Conservation (phyloP, 2,888 invertebrate genomes). For the Eubasilissa splendida region DNA sequence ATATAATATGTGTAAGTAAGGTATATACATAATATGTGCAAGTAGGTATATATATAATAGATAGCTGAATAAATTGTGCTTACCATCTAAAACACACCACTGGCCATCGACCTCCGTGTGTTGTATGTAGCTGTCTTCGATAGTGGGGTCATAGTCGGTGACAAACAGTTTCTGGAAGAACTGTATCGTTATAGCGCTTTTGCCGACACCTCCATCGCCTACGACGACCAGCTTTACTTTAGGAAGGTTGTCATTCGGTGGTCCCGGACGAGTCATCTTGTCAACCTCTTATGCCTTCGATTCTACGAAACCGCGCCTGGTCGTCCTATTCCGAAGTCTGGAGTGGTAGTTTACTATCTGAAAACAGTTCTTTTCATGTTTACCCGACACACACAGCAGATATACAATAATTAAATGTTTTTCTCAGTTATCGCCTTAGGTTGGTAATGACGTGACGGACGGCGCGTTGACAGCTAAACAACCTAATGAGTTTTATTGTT, state of each 20-base stretch:
- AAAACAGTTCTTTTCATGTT: slow-evolving; percentile 36
- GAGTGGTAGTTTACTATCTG: slow-evolving; percentile 54
- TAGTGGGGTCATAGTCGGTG: slow-evolving; percentile 96
- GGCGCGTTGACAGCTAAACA: slow-evolving; percentile 40
- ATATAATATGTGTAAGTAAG: too few species aligned
- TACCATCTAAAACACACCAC: slow-evolving; percentile 93
- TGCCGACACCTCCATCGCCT: slow-evolving; percentile 95
- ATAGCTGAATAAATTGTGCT: slow-evolving; percentile 58
- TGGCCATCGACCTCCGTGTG: slow-evolving; percentile 94
- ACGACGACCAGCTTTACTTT: slow-evolving; percentile 93
- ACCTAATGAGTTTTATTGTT: slow-evolving; percentile 1
- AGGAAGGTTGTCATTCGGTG: slow-evolving; percentile 81
- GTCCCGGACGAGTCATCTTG: slow-evolving; percentile 74
- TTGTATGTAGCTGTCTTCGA: slow-evolving; percentile 95
- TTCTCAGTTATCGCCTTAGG: slow-evolving; percentile 38
- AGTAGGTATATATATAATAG: too few species aligned
- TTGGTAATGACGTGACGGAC: slow-evolving; percentile 50
- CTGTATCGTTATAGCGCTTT: slow-evolving; percentile 97
- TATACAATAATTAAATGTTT: slow-evolving; percentile 20
- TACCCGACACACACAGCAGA: slow-evolving; percentile 2
- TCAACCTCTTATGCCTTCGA: not conserved
- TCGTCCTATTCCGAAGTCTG: slow-evolving; percentile 28
- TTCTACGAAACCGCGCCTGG: slow-evolving; percentile 14
- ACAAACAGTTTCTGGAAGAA: slow-evolving; percentile 96
- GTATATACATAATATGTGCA: too few species aligned